phyloP scores from a whole-genome alignment of 92 coral and sea anemone genomes.

The Phymanthus crucifer region DNA sequence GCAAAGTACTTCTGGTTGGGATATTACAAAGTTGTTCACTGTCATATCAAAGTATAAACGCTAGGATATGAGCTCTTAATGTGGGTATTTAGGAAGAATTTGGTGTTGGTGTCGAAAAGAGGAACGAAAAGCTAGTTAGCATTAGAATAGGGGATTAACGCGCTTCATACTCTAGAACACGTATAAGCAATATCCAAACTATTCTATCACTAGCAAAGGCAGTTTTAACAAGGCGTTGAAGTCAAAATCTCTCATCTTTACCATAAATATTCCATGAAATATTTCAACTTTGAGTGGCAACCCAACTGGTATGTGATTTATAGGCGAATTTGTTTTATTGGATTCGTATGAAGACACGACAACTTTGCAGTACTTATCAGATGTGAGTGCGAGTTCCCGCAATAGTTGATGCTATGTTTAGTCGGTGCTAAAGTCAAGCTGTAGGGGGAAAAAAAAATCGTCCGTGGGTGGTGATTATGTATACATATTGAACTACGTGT shows the following conservation, averaged over 20 bases:
- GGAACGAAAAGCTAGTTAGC: not conserved
- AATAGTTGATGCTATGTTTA: too few relatives aligned
- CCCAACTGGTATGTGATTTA: not conserved
- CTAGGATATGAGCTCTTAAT: not conserved
- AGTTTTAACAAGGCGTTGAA: too few relatives aligned
- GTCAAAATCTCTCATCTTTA: too few relatives aligned
- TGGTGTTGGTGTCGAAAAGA: not conserved
- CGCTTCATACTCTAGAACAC: too few relatives aligned
- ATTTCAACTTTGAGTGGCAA: not conserved
- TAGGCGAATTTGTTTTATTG: not conserved
- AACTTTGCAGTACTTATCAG: not conserved
- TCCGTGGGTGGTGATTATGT: not conserved
- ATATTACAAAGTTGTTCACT: not conserved
- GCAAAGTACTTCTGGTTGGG: not conserved
- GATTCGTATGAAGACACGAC: not conserved
- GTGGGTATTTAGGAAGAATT: not conserved
- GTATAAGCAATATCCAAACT: too few relatives aligned
- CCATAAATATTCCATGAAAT: not conserved
- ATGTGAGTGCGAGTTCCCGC: too few relatives aligned
- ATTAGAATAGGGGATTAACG: not conserved
- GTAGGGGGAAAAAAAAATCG: too few relatives aligned
- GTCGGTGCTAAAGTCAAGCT: too few relatives aligned
- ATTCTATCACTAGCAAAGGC: too few relatives aligned
- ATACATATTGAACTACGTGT: not conserved
- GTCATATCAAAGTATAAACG: constrained; percentile 2